Evolutionary conservation across 2,888 invertebrate species (phyloP).

Genomic region (Rotaria sp.): DNA sequence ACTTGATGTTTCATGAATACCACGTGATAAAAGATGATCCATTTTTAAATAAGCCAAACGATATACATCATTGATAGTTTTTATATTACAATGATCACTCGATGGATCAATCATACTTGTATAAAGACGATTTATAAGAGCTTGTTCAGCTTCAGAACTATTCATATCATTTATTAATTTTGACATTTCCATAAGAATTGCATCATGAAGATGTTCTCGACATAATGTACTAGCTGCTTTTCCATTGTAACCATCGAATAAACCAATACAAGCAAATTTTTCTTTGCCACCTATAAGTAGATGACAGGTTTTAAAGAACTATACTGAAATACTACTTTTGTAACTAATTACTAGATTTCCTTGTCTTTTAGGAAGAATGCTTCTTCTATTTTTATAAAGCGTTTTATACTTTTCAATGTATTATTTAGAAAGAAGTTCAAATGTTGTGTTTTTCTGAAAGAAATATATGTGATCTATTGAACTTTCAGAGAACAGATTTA

Average conservation of each 20-base stretch:
- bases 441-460: too few relatives aligned
- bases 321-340: too few relatives aligned
- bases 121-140: not conserved
- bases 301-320: not conserved
- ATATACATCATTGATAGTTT: slow-evolving; percentile 7
- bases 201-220: slow-evolving; percentile 35
- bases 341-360: too few relatives aligned
- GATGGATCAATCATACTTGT: not conserved
- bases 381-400: too few relatives aligned
- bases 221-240: slow-evolving; percentile 32
- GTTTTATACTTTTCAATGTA: too few relatives aligned
- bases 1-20: slow-evolving; percentile 32
- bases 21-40: slow-evolving; percentile 37
- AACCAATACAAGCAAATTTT: slow-evolving; percentile 30
- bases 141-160: not conserved
- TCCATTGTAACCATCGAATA: slow-evolving; percentile 39
- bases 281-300: slow-evolving; percentile 29
- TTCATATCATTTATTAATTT: slow-evolving; percentile 25
- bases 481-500: too few relatives aligned
- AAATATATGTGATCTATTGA: too few relatives aligned
- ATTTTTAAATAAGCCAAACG: slow-evolving; percentile 34
- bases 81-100: not conserved
- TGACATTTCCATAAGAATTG: slow-evolving; percentile 24
- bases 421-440: too few relatives aligned
- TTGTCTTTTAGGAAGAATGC: too few relatives aligned